These are phyloP conservation scores for Drosophila subobscura DNA, from an alignment of 1,140 invertebrate genomes.

Conservation along the genomic window DNA sequence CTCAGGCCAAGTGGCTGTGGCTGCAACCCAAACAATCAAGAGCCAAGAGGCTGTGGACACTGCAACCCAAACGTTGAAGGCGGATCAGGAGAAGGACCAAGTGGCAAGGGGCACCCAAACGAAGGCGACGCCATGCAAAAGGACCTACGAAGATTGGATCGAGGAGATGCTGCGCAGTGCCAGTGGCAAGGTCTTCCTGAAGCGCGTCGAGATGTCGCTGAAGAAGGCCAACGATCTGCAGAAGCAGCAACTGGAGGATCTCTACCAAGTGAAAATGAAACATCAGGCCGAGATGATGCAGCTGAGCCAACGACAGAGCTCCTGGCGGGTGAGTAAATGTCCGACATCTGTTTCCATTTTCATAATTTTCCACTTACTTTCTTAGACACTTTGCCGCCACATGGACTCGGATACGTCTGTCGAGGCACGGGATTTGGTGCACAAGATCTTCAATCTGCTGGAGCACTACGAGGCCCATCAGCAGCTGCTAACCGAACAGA, in stretches of 20 bases:
- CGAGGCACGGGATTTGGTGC: slow-evolving; percentile 58
- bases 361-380: not conserved
- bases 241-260: slow-evolving; percentile 52
- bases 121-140: not conserved
- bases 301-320: slow-evolving; percentile 58
- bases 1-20: not conserved
- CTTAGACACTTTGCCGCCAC: slow-evolving; percentile 41
- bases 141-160: slow-evolving; percentile 70
- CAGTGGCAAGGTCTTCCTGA: slow-evolving; percentile 69
- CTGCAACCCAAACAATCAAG: not conserved
- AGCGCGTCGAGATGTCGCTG: slow-evolving; percentile 71
- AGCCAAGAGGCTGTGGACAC: not conserved
- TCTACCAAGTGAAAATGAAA: slow-evolving; percentile 61
- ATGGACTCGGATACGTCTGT: slow-evolving; percentile 49
- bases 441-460: slow-evolving; percentile 65
- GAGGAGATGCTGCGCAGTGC: slow-evolving; percentile 68
- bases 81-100: not conserved
- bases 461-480: slow-evolving; percentile 69
- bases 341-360: too few relatives aligned
- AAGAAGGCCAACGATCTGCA: slow-evolving; percentile 69
- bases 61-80: not conserved
- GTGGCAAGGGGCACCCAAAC: not conserved
- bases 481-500: slow-evolving; percentile 51
- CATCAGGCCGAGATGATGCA: slow-evolving; percentile 64
- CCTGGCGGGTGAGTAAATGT: slow-evolving; percentile 55